Evolutionary conservation across 1,140 invertebrate genomes (phyloP).

Genomic region (Heterodera carotae): DNA sequence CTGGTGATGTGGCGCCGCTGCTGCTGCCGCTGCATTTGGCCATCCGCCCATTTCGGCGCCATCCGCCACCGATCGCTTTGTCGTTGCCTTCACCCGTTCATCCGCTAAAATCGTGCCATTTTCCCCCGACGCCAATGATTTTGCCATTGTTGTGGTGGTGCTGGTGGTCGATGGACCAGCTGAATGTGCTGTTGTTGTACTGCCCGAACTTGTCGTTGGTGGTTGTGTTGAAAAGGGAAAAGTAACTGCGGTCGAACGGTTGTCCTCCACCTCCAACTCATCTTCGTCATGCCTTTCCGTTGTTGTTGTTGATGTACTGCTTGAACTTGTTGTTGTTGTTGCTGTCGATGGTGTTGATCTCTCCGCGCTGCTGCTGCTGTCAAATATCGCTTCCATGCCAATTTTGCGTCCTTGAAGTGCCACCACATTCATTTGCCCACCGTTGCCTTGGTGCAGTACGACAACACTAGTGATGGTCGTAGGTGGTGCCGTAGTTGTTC

Average conservation of each 20-base stretch:
- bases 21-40: not conserved
- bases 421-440: not conserved
- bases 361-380: not conserved
- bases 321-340: no score
- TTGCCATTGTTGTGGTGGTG: slow-evolving; percentile 26
- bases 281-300: not conserved
- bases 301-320: no score
- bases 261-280: not conserved
- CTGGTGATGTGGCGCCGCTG: no score
- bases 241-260: slow-evolving; percentile 1
- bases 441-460: not conserved
- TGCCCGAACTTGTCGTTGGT: slow-evolving; percentile 37
- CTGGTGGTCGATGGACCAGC: slow-evolving; percentile 21
- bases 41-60: not conserved
- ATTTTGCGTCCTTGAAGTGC: not conserved
- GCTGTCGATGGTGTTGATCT: no score
- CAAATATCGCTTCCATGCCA: slow-evolving; percentile 8
- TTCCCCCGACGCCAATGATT: not conserved
- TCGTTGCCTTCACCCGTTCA: slow-evolving; percentile 4
- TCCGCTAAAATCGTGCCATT: not conserved
- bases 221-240: slow-evolving; percentile 20
- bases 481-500: slow-evolving; percentile 22
- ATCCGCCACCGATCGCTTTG: slow-evolving; percentile 1
- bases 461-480: slow-evolving; percentile 8
- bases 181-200: no score